Conservation (phyloP, 1,140 invertebrate species). For the Yoshiicerus persimilis region DNA sequence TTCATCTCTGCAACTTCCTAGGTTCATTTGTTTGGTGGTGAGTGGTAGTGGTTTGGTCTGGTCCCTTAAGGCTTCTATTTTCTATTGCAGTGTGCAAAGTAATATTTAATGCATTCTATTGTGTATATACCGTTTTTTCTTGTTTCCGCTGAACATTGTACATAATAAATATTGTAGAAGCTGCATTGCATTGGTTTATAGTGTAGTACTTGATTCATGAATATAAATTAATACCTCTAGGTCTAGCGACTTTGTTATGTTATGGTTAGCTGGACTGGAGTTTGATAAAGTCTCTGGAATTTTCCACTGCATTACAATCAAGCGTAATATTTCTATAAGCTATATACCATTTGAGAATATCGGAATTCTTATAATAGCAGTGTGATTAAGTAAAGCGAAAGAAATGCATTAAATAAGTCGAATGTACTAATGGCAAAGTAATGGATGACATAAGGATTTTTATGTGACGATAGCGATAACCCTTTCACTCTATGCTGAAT, state of each 20-base stretch:
- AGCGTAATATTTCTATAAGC: too few species aligned
- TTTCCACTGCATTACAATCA: neutral
- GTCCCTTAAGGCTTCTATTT: neutral
- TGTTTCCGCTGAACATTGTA: neutral
- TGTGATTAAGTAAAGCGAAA: neutral
- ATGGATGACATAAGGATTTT: constrained; percentile 1
- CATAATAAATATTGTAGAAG: too few species aligned
- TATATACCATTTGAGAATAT: too few species aligned
- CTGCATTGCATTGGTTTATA: too few species aligned
- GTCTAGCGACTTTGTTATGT: neutral
- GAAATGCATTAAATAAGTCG: neutral
- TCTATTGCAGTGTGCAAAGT: neutral
- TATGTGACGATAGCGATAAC: neutral
- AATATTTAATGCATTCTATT: neutral
- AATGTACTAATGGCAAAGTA: neutral
- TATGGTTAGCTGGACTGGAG: neutral
- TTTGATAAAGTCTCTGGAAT: neutral
- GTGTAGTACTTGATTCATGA: too few species aligned
- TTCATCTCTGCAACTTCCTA: neutral
- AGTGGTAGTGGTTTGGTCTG: neutral
- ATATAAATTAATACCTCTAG: neutral
- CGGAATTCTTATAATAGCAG: neutral
- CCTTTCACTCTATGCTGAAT: neutral
- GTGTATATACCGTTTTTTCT: neutral
- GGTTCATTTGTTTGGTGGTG: neutral